phyloP scores from a whole-genome alignment of 2,113 vertebrate genomes.

The Datnioides undecimradiatus region DNA sequence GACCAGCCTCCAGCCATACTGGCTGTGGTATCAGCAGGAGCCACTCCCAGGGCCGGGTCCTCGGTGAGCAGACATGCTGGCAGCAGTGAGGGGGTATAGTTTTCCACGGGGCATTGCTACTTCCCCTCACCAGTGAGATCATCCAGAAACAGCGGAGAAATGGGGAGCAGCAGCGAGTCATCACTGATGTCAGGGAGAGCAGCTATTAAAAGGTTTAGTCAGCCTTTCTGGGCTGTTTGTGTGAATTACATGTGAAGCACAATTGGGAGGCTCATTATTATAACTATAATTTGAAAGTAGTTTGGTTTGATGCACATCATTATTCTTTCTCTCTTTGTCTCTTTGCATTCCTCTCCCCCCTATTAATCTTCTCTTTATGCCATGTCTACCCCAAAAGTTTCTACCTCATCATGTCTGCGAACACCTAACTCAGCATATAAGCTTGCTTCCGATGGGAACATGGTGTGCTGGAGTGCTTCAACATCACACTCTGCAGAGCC shows the following conservation, averaged over 20 bases:
- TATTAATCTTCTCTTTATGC: slow-evolving; percentile 66
- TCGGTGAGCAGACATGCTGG: slow-evolving; percentile 69
- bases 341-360: slow-evolving; percentile 24
- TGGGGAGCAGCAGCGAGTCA: slow-evolving; percentile 48
- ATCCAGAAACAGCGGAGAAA: slow-evolving; percentile 43
- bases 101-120: slow-evolving; percentile 62
- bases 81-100: slow-evolving; percentile 66
- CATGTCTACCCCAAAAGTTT: slow-evolving; percentile 58
- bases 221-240: slow-evolving; percentile 35
- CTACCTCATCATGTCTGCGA: slow-evolving; percentile 62
- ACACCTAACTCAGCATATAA: slow-evolving; percentile 69
- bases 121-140: slow-evolving; percentile 68
- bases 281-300: slow-evolving; percentile 37
- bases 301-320: slow-evolving; percentile 51
- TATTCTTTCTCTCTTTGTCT: slow-evolving; percentile 36
- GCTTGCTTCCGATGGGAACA: slow-evolving; percentile 40
- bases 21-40: slow-evolving; percentile 68
- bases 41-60: slow-evolving; percentile 66
- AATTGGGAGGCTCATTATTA: slow-evolving; percentile 34
- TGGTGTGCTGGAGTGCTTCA: slow-evolving; percentile 43
- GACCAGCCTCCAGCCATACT: slow-evolving; percentile 51
- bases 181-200: slow-evolving; percentile 57
- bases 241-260: slow-evolving; percentile 31
- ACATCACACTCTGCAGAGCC: slow-evolving; percentile 55
- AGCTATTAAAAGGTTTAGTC: slow-evolving; percentile 62